Base-by-base conservation (phyloP, 2,797 vertebrate genomes). In the Sebastiscus tertius region DNA sequence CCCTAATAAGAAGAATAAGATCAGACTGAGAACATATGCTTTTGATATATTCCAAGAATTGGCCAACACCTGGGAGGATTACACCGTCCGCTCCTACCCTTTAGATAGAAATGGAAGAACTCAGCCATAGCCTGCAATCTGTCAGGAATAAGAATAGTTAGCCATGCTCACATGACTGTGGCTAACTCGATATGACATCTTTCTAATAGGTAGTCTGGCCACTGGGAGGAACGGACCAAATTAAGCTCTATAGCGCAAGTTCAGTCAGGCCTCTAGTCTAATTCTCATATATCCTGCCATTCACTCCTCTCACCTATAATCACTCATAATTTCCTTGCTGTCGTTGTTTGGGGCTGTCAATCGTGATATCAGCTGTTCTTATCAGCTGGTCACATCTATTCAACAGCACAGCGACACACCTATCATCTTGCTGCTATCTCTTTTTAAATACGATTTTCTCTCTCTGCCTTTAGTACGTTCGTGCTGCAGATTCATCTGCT, bases 141-240 rank as follows among this genome's bases (percentile, higher is more conserved):
- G 70, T 82, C 79, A 76, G 49, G 63, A 74, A 72, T 76, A 75
- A 56, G 72, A 89, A 80, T 52, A 80, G 70, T 79, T 84, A 83
- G 72, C 29, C 24, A 61, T 82, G 83, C 84, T 85, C 85, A 80
- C 69, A 81, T 29, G 46, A 86, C 79, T 84, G 87, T 86, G 75
- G 59, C 82, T 90, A 88, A 93, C 88, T 82, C 80, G 72, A 63
- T 73, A 82, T 83, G 92, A 84, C 89, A 85, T 77, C 22, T 81
- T 75, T 86, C 72, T 88, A 86, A 89, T 88, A 84, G 81, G 70
- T 67, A 72, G 72, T 58, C 66, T 55, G 63, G 39, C 69, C 27
- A 68, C 77, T 68, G 68, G 61, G 59, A 64, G 55, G 13, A 66
- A 8, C 7, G 66, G 64, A 66, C 55, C 64, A 68, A 78, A 85